Conservation (phyloP, 2,113 vertebrate genomes). For the Leucopternis melanops region DNA sequence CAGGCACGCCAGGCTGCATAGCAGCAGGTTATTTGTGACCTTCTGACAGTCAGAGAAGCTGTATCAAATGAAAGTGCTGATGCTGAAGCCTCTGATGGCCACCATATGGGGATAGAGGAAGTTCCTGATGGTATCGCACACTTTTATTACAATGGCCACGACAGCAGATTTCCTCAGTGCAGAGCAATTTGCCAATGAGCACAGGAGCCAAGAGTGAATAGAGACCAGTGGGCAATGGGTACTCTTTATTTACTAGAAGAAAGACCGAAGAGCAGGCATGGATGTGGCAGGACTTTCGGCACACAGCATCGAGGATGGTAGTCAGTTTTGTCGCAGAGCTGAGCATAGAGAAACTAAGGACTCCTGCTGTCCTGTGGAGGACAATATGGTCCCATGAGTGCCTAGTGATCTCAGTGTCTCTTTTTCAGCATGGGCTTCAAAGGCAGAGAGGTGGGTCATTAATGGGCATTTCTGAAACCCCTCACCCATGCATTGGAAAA, state of each 20-base stretch:
- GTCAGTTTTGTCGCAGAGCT: background rate
- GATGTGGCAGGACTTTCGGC: background rate
- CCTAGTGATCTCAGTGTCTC: background rate
- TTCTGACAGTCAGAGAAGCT: background rate
- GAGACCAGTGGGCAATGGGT: background rate
- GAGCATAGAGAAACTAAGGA: background rate
- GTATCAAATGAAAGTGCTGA: slow-evolving; percentile 10
- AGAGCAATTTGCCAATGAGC: background rate
- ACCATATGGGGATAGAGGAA: slow-evolving; percentile 54
- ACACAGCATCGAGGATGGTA: background rate
- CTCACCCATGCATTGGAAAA: background rate
- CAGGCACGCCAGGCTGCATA: background rate
- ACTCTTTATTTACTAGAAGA: background rate
- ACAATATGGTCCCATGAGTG: background rate
- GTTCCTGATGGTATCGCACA: background rate
- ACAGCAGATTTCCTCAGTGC: slow-evolving; percentile 23
- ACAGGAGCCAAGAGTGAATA: background rate
- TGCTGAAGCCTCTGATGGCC: slow-evolving; percentile 30
- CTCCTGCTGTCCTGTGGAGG: background rate
- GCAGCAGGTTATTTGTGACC: slow-evolving; percentile 16
- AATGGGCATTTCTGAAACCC: background rate
- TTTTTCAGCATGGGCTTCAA: background rate
- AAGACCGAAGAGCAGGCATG: background rate
- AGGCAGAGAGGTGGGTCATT: background rate
- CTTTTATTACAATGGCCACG: slow-evolving; percentile 24